phyloP scores from a whole-genome alignment of 2,797 vertebrate species.

The Rhinella marina region DNA sequence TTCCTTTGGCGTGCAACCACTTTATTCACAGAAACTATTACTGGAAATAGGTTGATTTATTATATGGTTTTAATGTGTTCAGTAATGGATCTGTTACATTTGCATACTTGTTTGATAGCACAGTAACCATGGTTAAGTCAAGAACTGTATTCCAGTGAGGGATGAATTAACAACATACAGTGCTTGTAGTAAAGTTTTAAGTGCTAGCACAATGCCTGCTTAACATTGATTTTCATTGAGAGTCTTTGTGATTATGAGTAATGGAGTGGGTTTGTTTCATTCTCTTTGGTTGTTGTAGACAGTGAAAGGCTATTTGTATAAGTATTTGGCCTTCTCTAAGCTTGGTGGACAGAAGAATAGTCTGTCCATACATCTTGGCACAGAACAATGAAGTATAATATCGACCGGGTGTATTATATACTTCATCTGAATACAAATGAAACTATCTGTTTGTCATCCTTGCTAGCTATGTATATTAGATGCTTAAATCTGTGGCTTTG shows the following conservation, averaged over 20 bases:
- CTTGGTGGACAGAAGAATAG: slow-evolving; percentile 2
- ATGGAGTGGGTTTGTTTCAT: neutral
- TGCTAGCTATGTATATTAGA: slow-evolving; percentile 27
- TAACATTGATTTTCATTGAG: neutral
- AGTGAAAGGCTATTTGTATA: neutral
- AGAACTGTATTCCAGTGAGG: neutral
- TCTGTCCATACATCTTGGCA: slow-evolving; percentile 27
- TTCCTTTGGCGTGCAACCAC: no score
- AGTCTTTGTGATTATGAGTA: neutral
- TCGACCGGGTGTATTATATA: slow-evolving; percentile 37
- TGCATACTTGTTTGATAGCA: neutral
- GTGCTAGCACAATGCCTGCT: neutral
- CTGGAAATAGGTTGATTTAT: neutral
- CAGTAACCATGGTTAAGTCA: neutral
- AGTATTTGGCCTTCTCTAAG: neutral
- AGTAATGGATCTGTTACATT: neutral
- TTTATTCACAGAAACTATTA: no score
- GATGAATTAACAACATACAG: neutral
- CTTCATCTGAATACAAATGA: slow-evolving; percentile 27
- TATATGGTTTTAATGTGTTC: neutral
- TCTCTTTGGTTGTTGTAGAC: neutral
- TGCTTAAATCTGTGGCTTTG: slow-evolving; percentile 33
- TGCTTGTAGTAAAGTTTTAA: neutral
- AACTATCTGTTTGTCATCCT: slow-evolving; percentile 22
- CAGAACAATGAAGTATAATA: slow-evolving; percentile 27